These are phyloP conservation scores for Oreochromis spilurus DNA, from an alignment of 2,113 vertebrate genomes.

Conservation along the genomic window DNA sequence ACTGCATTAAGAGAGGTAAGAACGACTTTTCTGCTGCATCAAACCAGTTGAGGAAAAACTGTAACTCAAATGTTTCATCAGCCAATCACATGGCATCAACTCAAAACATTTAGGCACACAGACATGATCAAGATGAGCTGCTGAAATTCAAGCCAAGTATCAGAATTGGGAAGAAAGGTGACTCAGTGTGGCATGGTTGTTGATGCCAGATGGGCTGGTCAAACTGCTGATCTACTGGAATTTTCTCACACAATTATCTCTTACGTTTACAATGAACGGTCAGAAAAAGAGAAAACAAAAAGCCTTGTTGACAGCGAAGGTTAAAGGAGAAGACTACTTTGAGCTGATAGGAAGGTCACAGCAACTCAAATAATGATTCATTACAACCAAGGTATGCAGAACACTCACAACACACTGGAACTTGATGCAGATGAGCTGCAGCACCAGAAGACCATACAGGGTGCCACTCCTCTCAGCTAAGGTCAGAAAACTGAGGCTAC, in stretches of 20 bases:
- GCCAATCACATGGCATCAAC: not conserved
- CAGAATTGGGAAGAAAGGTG: not conserved
- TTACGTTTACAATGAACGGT: not conserved
- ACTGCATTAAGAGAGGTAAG: not conserved
- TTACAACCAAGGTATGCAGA: not conserved
- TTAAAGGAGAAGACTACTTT: not conserved
- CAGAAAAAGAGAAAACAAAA: not conserved
- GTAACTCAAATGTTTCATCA: not conserved
- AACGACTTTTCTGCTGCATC: not conserved
- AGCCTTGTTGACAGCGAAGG: not conserved
- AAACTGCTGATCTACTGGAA: not conserved
- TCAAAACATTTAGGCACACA: not conserved
- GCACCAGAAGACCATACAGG: not conserved
- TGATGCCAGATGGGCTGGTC: not conserved
- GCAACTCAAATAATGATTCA: not conserved
- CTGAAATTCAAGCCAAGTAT: not conserved
- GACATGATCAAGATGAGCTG: not conserved
- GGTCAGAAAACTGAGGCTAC: not conserved
- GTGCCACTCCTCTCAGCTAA: accelerated
- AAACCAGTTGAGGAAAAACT: not conserved
- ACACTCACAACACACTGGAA: not conserved
- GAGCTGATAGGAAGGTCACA: not conserved
- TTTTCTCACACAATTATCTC: not conserved
- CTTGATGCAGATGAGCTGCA: not conserved
- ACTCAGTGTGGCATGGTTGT: not conserved